Evolutionary conservation across 2,113 vertebrate genomes (phyloP).

Genomic region (Gracilinanus agilis): DNA sequence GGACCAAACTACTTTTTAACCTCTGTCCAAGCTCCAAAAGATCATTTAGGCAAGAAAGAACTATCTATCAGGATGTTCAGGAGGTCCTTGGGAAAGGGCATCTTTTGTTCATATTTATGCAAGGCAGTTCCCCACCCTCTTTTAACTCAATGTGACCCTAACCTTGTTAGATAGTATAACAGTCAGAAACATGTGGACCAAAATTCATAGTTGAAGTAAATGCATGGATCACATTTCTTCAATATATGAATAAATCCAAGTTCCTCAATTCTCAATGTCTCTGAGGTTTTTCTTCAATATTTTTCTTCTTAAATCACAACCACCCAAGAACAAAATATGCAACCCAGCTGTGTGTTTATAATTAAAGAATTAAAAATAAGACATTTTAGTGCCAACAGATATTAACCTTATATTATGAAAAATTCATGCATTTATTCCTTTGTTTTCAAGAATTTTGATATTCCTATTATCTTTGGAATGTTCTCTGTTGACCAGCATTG

Average conservation of each 20-base stretch:
- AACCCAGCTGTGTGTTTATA: not conserved
- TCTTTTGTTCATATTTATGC: not conserved
- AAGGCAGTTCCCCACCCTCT: not conserved
- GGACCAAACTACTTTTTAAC: not conserved
- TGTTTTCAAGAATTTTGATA: not conserved
- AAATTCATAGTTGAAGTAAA: not conserved
- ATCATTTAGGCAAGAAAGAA: not conserved
- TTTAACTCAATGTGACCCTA: not conserved
- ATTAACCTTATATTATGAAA: slow-evolving; percentile 22
- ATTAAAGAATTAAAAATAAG: slow-evolving; percentile 25
- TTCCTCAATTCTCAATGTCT: not conserved
- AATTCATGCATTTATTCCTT: not conserved
- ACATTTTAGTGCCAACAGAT: not conserved
- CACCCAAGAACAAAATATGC: not conserved
- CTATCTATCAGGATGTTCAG: not conserved
- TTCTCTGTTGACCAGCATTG: not conserved
- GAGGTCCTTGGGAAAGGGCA: not conserved
- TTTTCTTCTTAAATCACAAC: not conserved
- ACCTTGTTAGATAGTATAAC: not conserved
- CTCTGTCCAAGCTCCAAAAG: not conserved
- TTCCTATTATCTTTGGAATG: slow-evolving; percentile 2
- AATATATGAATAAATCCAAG: not conserved
- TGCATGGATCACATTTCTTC: not conserved
- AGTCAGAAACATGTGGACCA: not conserved
- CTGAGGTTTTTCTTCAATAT: slow-evolving; percentile 9